Evolutionary conservation across 2,888 invertebrate genomes (phyloP).

Genomic region (Sinohyriopsis cumingii): DNA sequence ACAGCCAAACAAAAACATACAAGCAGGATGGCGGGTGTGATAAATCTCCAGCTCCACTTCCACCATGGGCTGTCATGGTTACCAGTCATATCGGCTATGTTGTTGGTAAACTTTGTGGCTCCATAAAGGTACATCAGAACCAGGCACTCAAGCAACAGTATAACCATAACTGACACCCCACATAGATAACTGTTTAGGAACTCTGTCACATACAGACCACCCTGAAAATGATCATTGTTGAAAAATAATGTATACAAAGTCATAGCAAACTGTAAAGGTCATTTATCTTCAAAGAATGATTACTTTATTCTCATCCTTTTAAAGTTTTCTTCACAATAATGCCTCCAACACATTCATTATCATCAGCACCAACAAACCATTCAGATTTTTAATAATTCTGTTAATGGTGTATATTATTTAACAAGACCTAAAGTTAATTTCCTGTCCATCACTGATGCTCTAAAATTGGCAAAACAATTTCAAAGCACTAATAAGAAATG

Average conservation of each 20-base stretch:
- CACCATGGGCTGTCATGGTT: conserved; percentile 57
- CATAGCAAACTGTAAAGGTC: too few species aligned
- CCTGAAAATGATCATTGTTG: conserved; percentile 33
- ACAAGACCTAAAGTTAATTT: too few species aligned
- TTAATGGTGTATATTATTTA: too few species aligned
- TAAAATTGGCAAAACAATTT: too few species aligned
- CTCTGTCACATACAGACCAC: conserved; percentile 49
- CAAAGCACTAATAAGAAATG: too few species aligned
- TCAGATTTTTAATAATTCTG: too few species aligned
- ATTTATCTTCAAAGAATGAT: too few species aligned
- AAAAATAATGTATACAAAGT: not conserved
- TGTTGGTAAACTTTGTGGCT: conserved; percentile 50
- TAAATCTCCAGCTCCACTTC: conserved; percentile 58
- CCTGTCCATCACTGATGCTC: too few species aligned
- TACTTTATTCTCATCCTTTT: too few species aligned
- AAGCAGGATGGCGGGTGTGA: conserved; percentile 48
- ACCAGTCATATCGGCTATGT: conserved; percentile 61
- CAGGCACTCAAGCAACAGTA: conserved; percentile 50
- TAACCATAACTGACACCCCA: conserved; percentile 41
- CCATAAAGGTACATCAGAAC: conserved; percentile 59
- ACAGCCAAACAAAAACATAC: conserved; percentile 30
- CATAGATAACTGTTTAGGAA: conserved; percentile 44
- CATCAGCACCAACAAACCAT: too few species aligned
- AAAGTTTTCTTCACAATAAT: too few species aligned
- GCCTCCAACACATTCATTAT: too few species aligned